Evolutionary conservation across 1,140 invertebrate species (phyloP).

Genomic region (Caenorhabditis remanei): DNA sequence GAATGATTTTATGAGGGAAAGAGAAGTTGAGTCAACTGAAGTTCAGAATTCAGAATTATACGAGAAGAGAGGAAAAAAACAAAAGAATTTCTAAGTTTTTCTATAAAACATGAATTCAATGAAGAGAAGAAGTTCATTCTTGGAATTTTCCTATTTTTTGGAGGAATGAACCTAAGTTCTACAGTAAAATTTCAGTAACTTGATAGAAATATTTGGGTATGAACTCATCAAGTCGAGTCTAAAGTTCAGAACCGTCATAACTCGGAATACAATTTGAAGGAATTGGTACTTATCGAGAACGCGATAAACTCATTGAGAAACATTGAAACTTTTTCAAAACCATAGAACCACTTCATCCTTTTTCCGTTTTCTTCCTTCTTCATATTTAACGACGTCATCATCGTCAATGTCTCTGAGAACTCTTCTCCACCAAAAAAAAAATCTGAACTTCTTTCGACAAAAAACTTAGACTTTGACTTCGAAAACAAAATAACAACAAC

Average conservation of each 20-base stretch:
- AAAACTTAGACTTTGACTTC: not conserved
- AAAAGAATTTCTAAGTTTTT: no score
- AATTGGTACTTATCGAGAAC: not conserved
- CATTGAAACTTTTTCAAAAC: not conserved
- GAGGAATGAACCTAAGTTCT: no score
- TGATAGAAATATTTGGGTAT: no score
- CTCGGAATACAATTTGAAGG: not conserved
- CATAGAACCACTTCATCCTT: slow-evolving; percentile 1
- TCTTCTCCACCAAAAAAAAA: not conserved
- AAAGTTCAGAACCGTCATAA: not conserved
- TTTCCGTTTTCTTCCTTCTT: not conserved
- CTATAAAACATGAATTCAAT: no score
- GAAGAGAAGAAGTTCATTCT: no score
- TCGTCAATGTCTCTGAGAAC: not conserved
- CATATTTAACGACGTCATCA: slow-evolving; percentile 28
- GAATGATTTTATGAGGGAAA: not conserved
- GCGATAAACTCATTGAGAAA: not conserved
- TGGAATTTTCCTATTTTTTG: no score
- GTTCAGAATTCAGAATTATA: not conserved
- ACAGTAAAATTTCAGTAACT: no score
- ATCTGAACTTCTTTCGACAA: not conserved
- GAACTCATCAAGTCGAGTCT: no score
- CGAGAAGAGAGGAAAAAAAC: not conserved
- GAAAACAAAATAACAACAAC: slow-evolving; percentile 2
- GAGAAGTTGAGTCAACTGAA: not conserved